These are phyloP conservation scores for Crotalus helleri DNA, from an alignment of 2,113 vertebrate species.

Conservation along the genomic window DNA sequence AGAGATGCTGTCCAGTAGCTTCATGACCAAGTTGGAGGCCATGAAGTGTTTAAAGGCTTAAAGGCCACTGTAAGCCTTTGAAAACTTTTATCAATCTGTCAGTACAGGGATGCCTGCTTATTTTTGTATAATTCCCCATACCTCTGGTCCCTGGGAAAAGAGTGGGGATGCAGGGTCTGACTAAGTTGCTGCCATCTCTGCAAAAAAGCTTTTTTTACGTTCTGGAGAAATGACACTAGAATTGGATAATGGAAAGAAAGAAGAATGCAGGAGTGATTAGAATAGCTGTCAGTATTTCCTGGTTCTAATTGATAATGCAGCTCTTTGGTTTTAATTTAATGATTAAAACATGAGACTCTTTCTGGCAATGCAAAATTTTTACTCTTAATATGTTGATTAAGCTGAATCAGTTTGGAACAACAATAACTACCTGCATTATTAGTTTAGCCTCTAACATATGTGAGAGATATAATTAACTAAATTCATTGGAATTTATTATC, in stretches of 20 bases:
- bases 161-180: conserved; percentile 19
- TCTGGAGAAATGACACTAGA: not conserved
- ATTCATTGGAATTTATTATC: not conserved
- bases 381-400: not conserved
- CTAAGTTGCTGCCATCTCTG: not conserved
- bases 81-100: not conserved
- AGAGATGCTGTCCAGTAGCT: not conserved
- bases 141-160: not conserved
- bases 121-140: not conserved
- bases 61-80: not conserved
- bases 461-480: not conserved
- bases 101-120: not conserved
- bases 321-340: conserved; percentile 27
- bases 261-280: conserved; percentile 4
- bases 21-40: not conserved
- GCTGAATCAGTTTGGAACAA: not conserved
- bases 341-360: conserved; percentile 25
- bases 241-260: not conserved
- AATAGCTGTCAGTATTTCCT: conserved; percentile 49
- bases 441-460: not conserved
- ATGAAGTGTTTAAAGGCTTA: not conserved
- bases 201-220: conserved; percentile 2
- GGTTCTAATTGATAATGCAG: conserved; percentile 23
- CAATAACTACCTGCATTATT: not conserved
- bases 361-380: conserved; percentile 21